These are phyloP conservation scores for Ataeniobius toweri DNA, from an alignment of 2,797 vertebrate species.

Conservation along the genomic window DNA sequence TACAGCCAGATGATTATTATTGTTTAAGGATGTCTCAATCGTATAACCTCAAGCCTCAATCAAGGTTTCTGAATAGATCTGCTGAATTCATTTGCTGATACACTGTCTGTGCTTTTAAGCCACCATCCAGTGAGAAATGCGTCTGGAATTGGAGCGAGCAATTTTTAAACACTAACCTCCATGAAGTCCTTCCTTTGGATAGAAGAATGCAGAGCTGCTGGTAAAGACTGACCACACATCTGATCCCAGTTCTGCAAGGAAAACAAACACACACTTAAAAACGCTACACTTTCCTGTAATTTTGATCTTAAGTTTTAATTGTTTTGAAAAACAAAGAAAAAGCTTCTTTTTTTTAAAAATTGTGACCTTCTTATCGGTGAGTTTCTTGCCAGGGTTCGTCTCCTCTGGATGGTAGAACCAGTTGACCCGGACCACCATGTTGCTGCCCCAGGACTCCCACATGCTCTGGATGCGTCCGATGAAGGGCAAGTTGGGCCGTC, in stretches of 20 bases:
- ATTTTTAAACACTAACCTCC: conserved; percentile 84
- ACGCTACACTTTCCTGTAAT: neutral
- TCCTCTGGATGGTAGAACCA: conserved; percentile 99
- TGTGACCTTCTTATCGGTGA: conserved; percentile 93
- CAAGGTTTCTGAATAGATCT: neutral
- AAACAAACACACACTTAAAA: neutral
- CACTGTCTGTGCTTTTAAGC: neutral
- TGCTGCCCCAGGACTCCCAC: conserved; percentile 99
- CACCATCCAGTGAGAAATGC: neutral
- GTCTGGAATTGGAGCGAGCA: neutral
- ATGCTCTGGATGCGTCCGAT: conserved; percentile 99
- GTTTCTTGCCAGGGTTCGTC: conserved; percentile 96
- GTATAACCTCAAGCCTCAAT: neutral
- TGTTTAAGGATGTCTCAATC: neutral
- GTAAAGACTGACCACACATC: conserved; percentile 89
- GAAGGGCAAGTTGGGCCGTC: conserved; percentile 97
- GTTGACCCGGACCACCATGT: conserved; percentile 99
- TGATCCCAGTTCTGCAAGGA: conserved; percentile 91
- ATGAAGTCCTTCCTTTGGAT: conserved; percentile 98
- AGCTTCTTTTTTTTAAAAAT: too few species aligned
- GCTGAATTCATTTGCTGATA: neutral
- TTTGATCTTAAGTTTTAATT: neutral
- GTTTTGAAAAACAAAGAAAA: neutral
- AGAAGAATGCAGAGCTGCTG: conserved; percentile 89
- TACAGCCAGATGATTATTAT: neutral